Conservation (phyloP, 1,140 invertebrate species). For the Nebria ingens region DNA sequence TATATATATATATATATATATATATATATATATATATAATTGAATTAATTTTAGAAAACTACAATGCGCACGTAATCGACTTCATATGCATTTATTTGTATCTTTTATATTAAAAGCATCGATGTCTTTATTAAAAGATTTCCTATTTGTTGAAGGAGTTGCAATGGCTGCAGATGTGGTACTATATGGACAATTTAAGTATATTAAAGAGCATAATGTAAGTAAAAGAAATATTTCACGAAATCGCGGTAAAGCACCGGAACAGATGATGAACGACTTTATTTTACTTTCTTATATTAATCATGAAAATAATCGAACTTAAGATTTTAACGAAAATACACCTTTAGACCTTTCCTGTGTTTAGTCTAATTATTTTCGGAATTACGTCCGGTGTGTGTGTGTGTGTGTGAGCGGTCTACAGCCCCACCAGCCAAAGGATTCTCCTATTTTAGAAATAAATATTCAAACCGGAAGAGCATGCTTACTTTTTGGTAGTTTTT, state of each 20-base stretch:
- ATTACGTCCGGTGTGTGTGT: no score
- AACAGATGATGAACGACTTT: no score
- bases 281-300: neutral
- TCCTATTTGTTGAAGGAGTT: constrained; percentile 44
- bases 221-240: constrained; percentile 47
- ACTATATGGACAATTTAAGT: constrained; percentile 19
- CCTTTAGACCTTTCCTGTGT: no score
- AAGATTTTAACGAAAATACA: no score
- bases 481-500: no score
- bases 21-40: constrained; percentile 11
- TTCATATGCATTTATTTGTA: constrained; percentile 57
- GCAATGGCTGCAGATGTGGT: constrained; percentile 33
- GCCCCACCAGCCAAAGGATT: no score
- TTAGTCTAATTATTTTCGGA: no score
- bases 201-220: constrained; percentile 44
- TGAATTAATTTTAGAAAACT: constrained; percentile 41
- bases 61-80: constrained; percentile 53
- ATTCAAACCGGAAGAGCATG: no score
- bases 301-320: no score
- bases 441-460: no score
- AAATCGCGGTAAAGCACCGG: constrained; percentile 59
- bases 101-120: constrained; percentile 55
- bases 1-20: constrained; percentile 13
- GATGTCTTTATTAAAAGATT: constrained; percentile 48
- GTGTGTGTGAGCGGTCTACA: no score